A percentile compares a stretch with the other conserved stretches of the same genome.
Evolutionary conservation across 2,888 invertebrate genomes (phyloP).

Genomic region (Macrosiphum euphorbiae): DNA sequence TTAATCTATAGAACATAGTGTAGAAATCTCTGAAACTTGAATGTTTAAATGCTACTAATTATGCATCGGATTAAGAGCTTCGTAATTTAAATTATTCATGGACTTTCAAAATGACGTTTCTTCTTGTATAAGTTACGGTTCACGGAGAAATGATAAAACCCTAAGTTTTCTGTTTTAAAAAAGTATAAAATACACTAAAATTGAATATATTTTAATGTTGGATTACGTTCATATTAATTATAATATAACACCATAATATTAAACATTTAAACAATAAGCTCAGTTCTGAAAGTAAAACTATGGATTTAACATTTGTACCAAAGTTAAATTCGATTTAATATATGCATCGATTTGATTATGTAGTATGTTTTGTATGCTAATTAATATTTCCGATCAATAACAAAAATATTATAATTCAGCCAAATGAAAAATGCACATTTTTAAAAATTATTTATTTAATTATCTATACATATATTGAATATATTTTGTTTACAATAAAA

Average conservation of each 20-base stretch:
- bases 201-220: not conserved
- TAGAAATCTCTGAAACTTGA: not conserved
- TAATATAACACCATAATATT: not conserved
- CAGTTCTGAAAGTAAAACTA: not conserved
- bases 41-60: constrained; percentile 38
- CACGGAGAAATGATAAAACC: not conserved
- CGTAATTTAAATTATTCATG: constrained; percentile 46
- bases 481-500: not conserved
- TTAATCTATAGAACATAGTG: constrained; percentile 15
- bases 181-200: not conserved
- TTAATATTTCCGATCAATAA: not conserved
- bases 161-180: not conserved
- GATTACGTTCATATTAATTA: not conserved
- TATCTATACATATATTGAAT: not conserved
- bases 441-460: not conserved
- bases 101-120: constrained; percentile 28
- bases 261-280: not conserved
- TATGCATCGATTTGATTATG: not conserved
- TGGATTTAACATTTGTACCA: not conserved
- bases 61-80: constrained; percentile 19
- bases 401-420: not conserved
- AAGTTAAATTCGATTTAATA: not conserved
- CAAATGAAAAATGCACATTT: not conserved
- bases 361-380: not conserved
- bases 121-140: constrained; percentile 1